A percentile compares a stretch with the other conserved stretches of the same genome.
Evolutionary conservation across 2,888 invertebrate genomes (phyloP).

Genomic region (Watsonalla cultraria): DNA sequence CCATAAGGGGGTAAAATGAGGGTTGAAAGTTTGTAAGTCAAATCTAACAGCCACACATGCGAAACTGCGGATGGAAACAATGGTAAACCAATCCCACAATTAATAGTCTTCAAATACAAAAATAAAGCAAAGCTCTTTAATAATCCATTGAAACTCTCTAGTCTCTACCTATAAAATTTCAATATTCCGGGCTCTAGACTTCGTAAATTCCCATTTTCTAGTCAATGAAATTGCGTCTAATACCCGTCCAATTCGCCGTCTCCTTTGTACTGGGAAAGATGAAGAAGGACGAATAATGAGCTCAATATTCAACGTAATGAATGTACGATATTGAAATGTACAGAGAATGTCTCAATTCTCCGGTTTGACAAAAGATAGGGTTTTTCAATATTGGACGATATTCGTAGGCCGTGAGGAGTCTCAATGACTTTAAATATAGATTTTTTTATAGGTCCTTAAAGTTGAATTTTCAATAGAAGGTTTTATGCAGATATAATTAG

Average conservation of each 20-base stretch:
- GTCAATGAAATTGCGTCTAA: constrained; percentile 63
- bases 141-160: constrained; percentile 30
- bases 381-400: background rate
- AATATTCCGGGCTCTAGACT: constrained; percentile 49
- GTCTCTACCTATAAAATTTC: constrained; percentile 46
- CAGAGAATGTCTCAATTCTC: constrained; percentile 1
- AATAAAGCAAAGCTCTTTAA: constrained; percentile 9
- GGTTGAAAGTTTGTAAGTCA: too few species aligned
- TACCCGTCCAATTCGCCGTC: constrained; percentile 42
- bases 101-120: background rate
- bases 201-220: constrained; percentile 44
- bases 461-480: too few species aligned
- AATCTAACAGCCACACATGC: too few species aligned
- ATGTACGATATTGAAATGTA: constrained; percentile 1
- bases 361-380: background rate
- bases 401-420: background rate
- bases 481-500: too few species aligned
- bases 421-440: too few species aligned
- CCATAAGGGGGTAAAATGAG: too few species aligned
- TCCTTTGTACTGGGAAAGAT: constrained; percentile 32
- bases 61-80: too few species aligned
- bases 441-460: too few species aligned
- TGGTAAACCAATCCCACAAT: too few species aligned
- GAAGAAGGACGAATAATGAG: constrained; percentile 31
- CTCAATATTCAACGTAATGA: constrained; percentile 27